These are phyloP conservation scores for Nannobrachium achirus DNA, from an alignment of 2,113 vertebrate species.

Conservation along the genomic window DNA sequence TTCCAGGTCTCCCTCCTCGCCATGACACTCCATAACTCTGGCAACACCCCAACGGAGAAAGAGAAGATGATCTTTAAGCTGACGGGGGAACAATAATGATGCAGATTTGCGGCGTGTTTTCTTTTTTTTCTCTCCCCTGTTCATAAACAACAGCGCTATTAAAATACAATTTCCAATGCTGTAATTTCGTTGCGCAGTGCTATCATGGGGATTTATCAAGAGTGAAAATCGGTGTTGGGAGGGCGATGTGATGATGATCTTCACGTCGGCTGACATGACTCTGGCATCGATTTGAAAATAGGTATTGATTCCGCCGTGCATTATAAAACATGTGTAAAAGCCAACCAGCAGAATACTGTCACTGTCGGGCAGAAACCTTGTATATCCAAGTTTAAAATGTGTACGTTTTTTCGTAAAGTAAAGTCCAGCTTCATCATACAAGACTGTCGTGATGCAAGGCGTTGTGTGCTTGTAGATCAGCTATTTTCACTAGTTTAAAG, in stretches of 20 bases:
- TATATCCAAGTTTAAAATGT: too few relatives aligned
- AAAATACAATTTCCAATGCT: constrained; percentile 39
- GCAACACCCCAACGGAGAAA: constrained; percentile 38
- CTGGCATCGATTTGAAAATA: constrained; percentile 6
- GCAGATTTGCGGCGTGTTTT: constrained; percentile 46
- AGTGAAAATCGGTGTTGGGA: not conserved
- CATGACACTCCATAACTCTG: constrained; percentile 50
- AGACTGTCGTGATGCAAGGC: too few relatives aligned
- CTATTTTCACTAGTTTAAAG: too few relatives aligned
- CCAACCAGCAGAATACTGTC: too few relatives aligned
- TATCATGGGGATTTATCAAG: constrained; percentile 7
- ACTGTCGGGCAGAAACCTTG: too few relatives aligned
- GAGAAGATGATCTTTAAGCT: constrained; percentile 35
- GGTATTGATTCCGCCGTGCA: not conserved
- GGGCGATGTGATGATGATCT: not conserved
- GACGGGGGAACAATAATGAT: constrained; percentile 53
- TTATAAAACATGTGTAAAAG: constrained; percentile 1
- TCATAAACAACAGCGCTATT: constrained; percentile 50
- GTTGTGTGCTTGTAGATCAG: too few relatives aligned
- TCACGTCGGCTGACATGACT: not conserved
- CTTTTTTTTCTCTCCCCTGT: constrained; percentile 21
- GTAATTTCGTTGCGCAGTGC: constrained; percentile 14
- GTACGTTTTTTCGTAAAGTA: too few relatives aligned
- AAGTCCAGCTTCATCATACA: too few relatives aligned
- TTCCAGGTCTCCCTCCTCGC: constrained; percentile 50